Percentiles rank a stretch among this genome's conserved stretches.
These are phyloP conservation scores for Apamea sordens DNA, from an alignment of 2,888 invertebrate species.

Conservation along the genomic window DNA sequence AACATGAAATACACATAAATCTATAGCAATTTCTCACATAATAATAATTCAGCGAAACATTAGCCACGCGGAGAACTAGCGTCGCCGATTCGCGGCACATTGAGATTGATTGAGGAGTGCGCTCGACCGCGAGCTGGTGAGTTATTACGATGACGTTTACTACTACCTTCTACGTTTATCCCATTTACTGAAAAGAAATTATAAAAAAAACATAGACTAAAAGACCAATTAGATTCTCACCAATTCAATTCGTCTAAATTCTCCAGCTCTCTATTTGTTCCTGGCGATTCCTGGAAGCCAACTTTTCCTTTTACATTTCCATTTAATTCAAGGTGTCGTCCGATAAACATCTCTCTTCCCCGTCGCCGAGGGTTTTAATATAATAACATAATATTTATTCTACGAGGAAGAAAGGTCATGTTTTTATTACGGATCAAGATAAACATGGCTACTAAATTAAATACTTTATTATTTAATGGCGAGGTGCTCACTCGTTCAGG, in stretches of 20 bases:
- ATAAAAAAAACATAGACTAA: no score
- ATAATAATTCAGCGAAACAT: conserved; percentile 1
- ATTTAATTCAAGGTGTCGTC: conserved; percentile 24
- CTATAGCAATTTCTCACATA: background rate
- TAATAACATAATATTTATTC: conserved; percentile 24
- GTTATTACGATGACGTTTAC: background rate
- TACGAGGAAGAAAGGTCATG: conserved; percentile 14
- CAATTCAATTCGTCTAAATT: background rate
- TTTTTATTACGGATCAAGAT: conserved; percentile 8
- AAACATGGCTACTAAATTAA: background rate
- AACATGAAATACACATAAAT: background rate
- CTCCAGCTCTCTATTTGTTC: background rate
- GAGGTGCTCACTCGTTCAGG: background rate
- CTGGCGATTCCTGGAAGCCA: background rate
- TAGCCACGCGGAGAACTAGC: background rate
- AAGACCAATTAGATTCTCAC: background rate
- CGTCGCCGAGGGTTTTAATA: conserved; percentile 16
- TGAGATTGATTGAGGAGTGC: conserved; percentile 5
- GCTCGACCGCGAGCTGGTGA: background rate
- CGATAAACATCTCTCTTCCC: conserved; percentile 6
- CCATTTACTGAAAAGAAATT: no score
- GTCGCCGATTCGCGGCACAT: conserved; percentile 4
- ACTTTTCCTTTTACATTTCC: background rate
- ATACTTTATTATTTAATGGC: background rate
- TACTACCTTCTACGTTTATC: background rate